phyloP scores from a whole-genome alignment of 1,140 invertebrate genomes.

The Orius laevigatus region DNA sequence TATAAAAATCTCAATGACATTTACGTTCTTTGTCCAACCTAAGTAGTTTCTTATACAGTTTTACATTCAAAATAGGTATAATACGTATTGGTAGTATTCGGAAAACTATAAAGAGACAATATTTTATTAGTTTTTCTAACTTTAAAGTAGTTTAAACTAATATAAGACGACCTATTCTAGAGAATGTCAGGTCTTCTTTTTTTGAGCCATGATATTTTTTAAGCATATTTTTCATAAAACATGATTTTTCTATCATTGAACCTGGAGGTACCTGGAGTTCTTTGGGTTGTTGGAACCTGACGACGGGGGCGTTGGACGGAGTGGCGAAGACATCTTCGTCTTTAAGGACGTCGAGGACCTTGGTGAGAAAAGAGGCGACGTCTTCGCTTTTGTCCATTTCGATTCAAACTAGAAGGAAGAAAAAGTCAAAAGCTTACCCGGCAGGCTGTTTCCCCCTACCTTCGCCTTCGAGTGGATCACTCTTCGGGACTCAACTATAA shows the following conservation, averaged over 20 bases:
- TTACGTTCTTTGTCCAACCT: background rate
- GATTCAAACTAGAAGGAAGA: background rate
- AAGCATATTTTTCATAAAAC: background rate
- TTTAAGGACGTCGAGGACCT: slow-evolving; percentile 5
- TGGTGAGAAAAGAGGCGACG: background rate
- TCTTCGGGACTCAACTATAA: no score
- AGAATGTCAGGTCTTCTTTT: background rate
- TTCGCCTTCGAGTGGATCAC: no score
- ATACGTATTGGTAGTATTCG: no score
- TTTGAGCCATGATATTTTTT: background rate
- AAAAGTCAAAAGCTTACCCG: no score
- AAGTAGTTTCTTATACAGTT: no score
- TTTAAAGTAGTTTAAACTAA: no score
- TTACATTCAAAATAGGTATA: no score
- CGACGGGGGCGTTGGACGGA: slow-evolving; percentile 22
- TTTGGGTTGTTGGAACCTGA: slow-evolving; percentile 28
- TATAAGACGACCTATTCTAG: no score
- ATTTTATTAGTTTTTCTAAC: no score
- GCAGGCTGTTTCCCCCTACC: no score
- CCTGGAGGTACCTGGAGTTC: slow-evolving; percentile 25
- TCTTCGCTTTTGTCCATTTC: slow-evolving; percentile 1
- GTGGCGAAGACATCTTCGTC: slow-evolving; percentile 1
- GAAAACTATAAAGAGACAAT: no score
- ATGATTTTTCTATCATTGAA: background rate
- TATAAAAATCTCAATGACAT: background rate